Conservation (phyloP, 92 coral and sea anemone species). For the Porites lobata region DNA sequence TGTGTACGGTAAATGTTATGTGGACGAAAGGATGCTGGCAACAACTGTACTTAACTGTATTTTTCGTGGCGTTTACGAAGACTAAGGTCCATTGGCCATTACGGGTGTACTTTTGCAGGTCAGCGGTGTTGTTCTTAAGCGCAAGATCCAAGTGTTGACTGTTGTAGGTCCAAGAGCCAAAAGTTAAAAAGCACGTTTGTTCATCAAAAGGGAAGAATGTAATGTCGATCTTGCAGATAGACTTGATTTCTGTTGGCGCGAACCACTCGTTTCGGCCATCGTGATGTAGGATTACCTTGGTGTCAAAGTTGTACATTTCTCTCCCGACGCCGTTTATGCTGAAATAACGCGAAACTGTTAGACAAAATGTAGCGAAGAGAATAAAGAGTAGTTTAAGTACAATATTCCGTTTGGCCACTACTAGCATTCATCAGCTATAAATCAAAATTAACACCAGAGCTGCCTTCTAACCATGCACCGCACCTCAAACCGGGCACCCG, state of each 20-base stretch:
- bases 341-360: background rate
- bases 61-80: slow-evolving; percentile 60
- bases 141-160: slow-evolving; percentile 71
- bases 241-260: slow-evolving; percentile 92
- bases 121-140: slow-evolving; percentile 73
- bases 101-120: slow-evolving; percentile 86
- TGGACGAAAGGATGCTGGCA: slow-evolving; percentile 82
- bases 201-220: slow-evolving; percentile 95
- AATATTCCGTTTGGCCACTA: no score
- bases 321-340: slow-evolving; percentile 93
- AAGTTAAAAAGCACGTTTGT: slow-evolving; percentile 81
- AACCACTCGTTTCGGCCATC: slow-evolving; percentile 89
- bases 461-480: no score
- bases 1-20: slow-evolving; percentile 81
- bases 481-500: no score
- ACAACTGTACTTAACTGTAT: slow-evolving; percentile 69
- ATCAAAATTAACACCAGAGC: no score
- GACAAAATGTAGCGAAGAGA: background rate
- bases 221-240: slow-evolving; percentile 95
- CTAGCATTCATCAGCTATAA: no score
- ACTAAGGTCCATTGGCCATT: slow-evolving; percentile 94
- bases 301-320: slow-evolving; percentile 92
- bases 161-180: slow-evolving; percentile 95
- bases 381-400: no score
- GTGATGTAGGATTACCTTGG: slow-evolving; percentile 74